Base-by-base conservation (phyloP, 2,797 vertebrate genomes). In the Parauchenoglanis ngamensis region DNA sequence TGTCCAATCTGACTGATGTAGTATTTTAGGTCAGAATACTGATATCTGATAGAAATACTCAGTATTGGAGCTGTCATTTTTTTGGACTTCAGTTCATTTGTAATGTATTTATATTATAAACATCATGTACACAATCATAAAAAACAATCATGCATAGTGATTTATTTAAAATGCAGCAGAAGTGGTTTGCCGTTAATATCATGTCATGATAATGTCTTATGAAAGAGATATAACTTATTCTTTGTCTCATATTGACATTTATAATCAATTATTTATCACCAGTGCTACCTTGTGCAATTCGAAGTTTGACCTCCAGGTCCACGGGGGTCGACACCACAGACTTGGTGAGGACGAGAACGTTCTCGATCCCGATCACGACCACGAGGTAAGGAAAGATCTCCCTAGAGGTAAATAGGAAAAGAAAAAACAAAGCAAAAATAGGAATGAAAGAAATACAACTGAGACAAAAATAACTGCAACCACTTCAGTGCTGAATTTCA, bases 301-400 rank as follows among this genome's bases (percentile, higher is more conserved):
- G 97, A 0, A 99, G 95, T 92, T 99, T 99, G 92, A 99, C 98
- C 91, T 99, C 98, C 7, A 99, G 96, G 94, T 99, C 98, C 1
- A 99, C 98, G 0, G 98, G 98, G 0, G 98, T 99, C 0, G 98
- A 99, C 89, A 99, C 98, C 0, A 99, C 98, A 0, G 98, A 99
- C 93, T 99, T 99, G 44, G 98, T 99, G 92, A 99, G 97, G 56
- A 99, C 98, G 88, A 99, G 70, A 87, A 99, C 98, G 0, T 99
- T 99, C 94, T 99, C 98, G n/a, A 99, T 91, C 83, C 98, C 98
- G 0, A 99, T 99, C 67, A 99, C 98, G 13, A 99, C 98, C 89
- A 99, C 98, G 79, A 99, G 94, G 91, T 99, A 99, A 0, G 98
- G 98, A 84, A 99, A 99, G 57, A 99, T 99, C 94, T 99, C 98